Percentiles rank a stretch among this genome's conserved stretches.
These are phyloP conservation scores for Rotaria sp. DNA, from an alignment of 2,888 invertebrate genomes.

Conservation along the genomic window DNA sequence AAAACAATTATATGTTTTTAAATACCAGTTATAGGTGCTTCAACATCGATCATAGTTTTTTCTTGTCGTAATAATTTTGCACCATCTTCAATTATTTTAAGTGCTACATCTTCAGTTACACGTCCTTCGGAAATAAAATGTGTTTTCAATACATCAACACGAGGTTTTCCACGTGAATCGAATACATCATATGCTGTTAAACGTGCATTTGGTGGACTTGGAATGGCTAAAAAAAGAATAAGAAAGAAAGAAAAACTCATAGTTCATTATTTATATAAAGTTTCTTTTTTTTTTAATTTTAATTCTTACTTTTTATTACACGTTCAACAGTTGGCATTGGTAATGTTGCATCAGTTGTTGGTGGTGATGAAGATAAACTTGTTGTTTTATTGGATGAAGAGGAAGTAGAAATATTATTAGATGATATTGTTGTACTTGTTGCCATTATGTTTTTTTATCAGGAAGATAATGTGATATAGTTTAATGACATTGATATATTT, in stretches of 20 bases:
- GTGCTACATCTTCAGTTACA: constrained; percentile 86
- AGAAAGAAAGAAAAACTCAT: too few relatives aligned
- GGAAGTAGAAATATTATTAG: neutral
- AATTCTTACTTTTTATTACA: neutral
- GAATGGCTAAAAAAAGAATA: constrained; percentile 49
- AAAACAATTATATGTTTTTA: too few relatives aligned
- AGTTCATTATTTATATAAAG: too few relatives aligned
- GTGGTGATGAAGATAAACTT: neutral
- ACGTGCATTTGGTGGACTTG: constrained; percentile 96
- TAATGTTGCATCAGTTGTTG: constrained; percentile 1
- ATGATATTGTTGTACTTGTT: neutral
- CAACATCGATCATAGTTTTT: constrained; percentile 99
- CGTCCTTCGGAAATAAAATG: constrained; percentile 93
- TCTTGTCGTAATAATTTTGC: constrained; percentile 77
- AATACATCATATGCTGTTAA: constrained; percentile 90
- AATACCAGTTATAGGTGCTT: constrained; percentile 86
- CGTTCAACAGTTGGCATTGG: neutral
- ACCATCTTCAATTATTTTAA: constrained; percentile 92
- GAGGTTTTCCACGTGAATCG: constrained; percentile 83
- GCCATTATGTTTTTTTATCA: neutral
- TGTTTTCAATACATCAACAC: constrained; percentile 87
- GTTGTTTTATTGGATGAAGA: neutral
- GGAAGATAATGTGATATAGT: neutral
- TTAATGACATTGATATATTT: neutral
- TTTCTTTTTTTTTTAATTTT: too few relatives aligned